These are phyloP conservation scores for Atrina japonica DNA, from an alignment of 2,888 invertebrate genomes.

Conservation along the genomic window DNA sequence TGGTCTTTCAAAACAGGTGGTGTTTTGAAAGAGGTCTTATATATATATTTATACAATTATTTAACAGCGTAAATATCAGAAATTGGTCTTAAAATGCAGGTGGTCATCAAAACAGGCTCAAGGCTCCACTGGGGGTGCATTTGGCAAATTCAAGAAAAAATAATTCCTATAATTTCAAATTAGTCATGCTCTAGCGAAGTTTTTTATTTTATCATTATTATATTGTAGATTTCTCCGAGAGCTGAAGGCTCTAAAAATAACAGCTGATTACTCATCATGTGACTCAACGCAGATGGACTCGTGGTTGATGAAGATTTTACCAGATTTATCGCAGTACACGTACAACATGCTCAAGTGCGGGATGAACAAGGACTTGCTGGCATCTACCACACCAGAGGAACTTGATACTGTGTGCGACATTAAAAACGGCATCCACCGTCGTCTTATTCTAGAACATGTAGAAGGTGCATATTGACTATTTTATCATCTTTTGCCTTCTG, in stretches of 20 bases:
- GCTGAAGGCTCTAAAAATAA: conserved; percentile 94
- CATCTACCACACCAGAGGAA: conserved; percentile 93
- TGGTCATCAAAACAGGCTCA: no score
- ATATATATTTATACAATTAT: no score
- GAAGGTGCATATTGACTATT: conserved; percentile 85
- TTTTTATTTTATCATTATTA: no score
- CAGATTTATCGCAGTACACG: conserved; percentile 96
- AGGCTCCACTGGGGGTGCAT: no score
- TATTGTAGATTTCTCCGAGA: conserved; percentile 92
- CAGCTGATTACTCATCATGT: conserved; percentile 97
- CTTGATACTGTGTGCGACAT: conserved; percentile 94
- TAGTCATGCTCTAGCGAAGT: no score
- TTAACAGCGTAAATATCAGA: no score
- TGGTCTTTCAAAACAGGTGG: no score
- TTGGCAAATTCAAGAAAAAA: no score
- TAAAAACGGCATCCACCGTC: conserved; percentile 95
- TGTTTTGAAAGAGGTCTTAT: no score
- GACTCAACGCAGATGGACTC: conserved; percentile 90
- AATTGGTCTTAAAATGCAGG: no score
- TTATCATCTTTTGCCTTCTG: no score
- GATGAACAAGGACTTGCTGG: conserved; percentile 93
- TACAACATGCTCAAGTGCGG: conserved; percentile 98
- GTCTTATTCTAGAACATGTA: conserved; percentile 93
- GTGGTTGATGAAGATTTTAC: conserved; percentile 88
- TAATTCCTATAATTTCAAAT: no score